These are phyloP conservation scores for Antrozous pallidus DNA, from an alignment of 2,797 vertebrate species.

Conservation along the genomic window DNA sequence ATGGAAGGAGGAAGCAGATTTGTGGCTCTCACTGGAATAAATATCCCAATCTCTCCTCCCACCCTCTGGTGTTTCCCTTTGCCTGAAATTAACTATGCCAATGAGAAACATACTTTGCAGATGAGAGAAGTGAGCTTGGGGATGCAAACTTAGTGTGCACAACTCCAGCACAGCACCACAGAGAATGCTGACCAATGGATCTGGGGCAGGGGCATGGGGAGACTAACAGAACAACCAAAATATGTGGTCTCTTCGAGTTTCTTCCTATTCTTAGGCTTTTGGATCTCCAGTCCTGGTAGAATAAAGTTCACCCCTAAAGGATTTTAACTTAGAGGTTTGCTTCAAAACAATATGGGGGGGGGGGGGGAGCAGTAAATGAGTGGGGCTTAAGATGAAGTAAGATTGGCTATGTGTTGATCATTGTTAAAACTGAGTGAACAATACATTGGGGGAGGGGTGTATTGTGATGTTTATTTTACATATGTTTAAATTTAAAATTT, in stretches of 20 bases:
- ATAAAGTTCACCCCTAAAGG: neutral
- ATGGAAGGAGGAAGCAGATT: neutral
- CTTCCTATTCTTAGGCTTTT: neutral
- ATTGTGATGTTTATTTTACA: neutral
- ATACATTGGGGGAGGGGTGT: too few species aligned
- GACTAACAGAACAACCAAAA: neutral
- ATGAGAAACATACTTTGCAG: neutral
- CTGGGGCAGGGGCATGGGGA: neutral
- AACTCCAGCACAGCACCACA: neutral
- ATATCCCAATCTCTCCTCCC: neutral
- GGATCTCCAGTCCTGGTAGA: neutral
- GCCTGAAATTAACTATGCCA: neutral
- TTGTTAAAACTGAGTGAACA: neutral
- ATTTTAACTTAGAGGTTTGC: neutral
- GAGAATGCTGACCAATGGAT: neutral
- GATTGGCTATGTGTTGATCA: neutral
- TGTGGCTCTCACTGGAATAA: neutral
- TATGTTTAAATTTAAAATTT: neutral
- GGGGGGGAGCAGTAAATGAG: neutral
- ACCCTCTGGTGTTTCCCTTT: neutral
- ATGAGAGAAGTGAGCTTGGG: neutral
- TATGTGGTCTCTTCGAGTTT: neutral
- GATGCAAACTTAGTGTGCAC: neutral
- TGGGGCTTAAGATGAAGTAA: neutral
- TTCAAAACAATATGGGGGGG: neutral